These are phyloP conservation scores for Emesis furor DNA, from an alignment of 2,888 invertebrate genomes.

Conservation along the genomic window DNA sequence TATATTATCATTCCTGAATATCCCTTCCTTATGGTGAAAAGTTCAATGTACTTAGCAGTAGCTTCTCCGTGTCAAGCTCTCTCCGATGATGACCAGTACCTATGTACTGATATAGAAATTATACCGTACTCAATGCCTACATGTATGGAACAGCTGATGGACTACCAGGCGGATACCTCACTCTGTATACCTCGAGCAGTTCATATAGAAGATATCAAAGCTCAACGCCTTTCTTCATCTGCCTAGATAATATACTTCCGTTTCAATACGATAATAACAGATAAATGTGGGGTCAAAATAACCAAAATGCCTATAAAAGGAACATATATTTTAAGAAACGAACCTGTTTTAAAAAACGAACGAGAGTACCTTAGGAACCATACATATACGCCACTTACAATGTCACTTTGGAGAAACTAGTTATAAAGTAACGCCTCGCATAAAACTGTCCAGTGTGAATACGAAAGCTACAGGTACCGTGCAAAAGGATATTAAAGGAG, in stretches of 20 bases:
- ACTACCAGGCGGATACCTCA: background rate
- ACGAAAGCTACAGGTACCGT: background rate
- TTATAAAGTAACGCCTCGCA: constrained; percentile 12
- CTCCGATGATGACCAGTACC: constrained; percentile 37
- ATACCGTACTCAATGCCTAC: constrained; percentile 28
- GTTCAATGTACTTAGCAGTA: no score
- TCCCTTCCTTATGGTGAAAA: no score
- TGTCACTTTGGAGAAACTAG: background rate
- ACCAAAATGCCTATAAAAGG: background rate
- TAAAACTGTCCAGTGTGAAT: constrained; percentile 20
- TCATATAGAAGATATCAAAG: constrained; percentile 41
- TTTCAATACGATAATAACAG: no score
- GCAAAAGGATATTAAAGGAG: constrained; percentile 31
- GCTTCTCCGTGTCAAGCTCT: background rate
- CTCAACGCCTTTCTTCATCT: no score
- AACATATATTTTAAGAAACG: constrained; percentile 24
- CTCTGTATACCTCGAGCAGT: constrained; percentile 21
- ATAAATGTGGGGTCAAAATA: no score
- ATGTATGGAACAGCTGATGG: no score
- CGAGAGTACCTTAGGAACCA: background rate
- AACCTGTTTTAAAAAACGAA: no score
- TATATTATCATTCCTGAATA: no score
- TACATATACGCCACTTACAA: no score
- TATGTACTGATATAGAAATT: constrained; percentile 33
- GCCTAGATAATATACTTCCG: no score